Percentiles rank a stretch among this genome's conserved stretches.
phyloP scores from a whole-genome alignment of 2,113 vertebrate genomes.

The Tor tambroides region DNA sequence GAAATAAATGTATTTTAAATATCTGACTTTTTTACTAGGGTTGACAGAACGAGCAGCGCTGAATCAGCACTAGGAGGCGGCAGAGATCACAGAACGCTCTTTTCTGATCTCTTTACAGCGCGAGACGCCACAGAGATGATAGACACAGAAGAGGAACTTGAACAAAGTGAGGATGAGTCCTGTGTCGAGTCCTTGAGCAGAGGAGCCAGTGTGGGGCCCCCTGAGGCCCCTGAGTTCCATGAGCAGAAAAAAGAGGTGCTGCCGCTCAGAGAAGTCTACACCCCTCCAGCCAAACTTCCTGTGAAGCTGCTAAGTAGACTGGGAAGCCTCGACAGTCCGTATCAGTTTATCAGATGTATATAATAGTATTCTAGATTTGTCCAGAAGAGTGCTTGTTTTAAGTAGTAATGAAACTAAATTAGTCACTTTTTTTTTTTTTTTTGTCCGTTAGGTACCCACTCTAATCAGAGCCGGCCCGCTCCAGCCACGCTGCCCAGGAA shows the following conservation, averaged over 20 bases:
- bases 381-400: background rate
- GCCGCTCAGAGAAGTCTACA: conserved; percentile 66
- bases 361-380: background rate
- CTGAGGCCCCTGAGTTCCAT: conserved; percentile 54
- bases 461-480: conserved; percentile 79
- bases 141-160: conserved; percentile 62
- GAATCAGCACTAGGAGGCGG: conserved; percentile 66
- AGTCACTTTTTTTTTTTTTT: background rate
- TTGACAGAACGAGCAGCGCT: background rate
- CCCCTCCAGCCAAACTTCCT: conserved; percentile 68
- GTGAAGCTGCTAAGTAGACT: conserved; percentile 75
- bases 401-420: background rate
- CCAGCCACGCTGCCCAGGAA: conserved; percentile 80
- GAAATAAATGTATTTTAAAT: too few relatives aligned
- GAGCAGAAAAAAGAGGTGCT: conserved; percentile 56
- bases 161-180: conserved; percentile 64
- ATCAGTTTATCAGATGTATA: background rate
- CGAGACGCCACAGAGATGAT: conserved; percentile 70
- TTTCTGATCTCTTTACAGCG: conserved; percentile 54
- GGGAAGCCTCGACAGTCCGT: conserved; percentile 78
- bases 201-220: conserved; percentile 49
- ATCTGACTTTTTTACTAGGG: too few relatives aligned
- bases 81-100: conserved; percentile 56
- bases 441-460: conserved; percentile 63
- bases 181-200: conserved; percentile 52